These are phyloP conservation scores for Peromyscus polionotus DNA, from an alignment of 2,113 vertebrate genomes.

Conservation along the genomic window DNA sequence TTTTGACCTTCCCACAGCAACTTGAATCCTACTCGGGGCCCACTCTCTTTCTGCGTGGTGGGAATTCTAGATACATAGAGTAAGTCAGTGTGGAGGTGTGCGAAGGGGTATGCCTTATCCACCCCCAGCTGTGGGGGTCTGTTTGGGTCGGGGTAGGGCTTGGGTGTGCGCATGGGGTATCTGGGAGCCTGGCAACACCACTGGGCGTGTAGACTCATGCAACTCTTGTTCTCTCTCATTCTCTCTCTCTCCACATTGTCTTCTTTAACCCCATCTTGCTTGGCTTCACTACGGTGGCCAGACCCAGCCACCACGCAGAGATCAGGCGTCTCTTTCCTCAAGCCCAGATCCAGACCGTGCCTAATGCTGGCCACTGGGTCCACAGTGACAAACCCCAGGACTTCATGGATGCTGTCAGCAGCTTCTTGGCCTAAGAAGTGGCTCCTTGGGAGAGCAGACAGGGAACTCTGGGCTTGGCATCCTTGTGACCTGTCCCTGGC, in stretches of 20 bases:
- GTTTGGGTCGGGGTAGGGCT: neutral
- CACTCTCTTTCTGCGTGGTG: constrained; percentile 94
- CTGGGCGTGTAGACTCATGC: neutral
- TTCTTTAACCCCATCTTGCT: neutral
- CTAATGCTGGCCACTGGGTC: constrained; percentile 93
- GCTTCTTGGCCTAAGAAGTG: constrained; percentile 87
- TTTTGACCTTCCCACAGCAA: constrained; percentile 92
- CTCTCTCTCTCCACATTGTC: neutral
- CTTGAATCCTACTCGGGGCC: constrained; percentile 90
- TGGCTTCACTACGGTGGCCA: constrained; percentile 65
- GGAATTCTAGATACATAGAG: constrained; percentile 94
- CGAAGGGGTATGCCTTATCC: neutral
- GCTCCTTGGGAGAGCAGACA: neutral
- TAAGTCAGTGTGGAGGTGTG: constrained; percentile 67
- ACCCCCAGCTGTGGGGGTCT: neutral
- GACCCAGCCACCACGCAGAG: constrained; percentile 91
- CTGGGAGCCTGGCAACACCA: neutral
- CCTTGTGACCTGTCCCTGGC: rapidly evolving
- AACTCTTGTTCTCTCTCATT: neutral
- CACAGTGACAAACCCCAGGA: constrained; percentile 92
- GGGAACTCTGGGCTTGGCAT: neutral
- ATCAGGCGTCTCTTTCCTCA: constrained; percentile 92
- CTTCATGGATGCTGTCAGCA: constrained; percentile 91
- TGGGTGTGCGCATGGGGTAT: neutral
- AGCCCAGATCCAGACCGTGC: constrained; percentile 92